A percentile compares a stretch with the other conserved stretches of the same genome.
These are phyloP conservation scores for Cylas formicarius DNA, from an alignment of 1,140 invertebrate species.

Conservation along the genomic window DNA sequence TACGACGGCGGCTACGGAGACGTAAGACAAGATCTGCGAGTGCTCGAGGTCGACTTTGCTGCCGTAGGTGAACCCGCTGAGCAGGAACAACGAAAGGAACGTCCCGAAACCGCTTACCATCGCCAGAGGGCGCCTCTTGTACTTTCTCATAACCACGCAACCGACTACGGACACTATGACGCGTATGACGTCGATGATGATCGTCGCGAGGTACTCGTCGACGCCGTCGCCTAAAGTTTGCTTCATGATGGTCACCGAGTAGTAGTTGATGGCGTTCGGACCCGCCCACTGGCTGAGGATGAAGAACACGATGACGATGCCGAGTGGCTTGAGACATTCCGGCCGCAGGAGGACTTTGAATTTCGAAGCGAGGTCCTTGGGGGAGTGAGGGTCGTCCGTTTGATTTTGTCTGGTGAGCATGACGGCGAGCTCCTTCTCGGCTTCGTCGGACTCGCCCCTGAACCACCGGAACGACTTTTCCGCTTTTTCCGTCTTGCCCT, in stretches of 20 bases:
- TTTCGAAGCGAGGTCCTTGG: conserved; percentile 9
- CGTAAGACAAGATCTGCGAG: conserved; percentile 1
- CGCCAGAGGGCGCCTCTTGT: conserved; percentile 49
- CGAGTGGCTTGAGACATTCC: conserved; percentile 51
- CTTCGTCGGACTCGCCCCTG: conserved; percentile 45
- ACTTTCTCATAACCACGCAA: conserved; percentile 52
- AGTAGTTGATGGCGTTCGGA: conserved; percentile 64
- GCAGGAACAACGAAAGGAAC: conserved; percentile 45
- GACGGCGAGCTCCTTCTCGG: conserved; percentile 45
- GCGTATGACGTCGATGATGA: conserved; percentile 62
- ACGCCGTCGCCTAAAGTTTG: conserved; percentile 45
- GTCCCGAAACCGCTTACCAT: conserved; percentile 53
- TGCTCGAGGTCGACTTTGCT: background rate
- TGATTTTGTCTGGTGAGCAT: conserved; percentile 42
- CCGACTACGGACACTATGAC: conserved; percentile 52
- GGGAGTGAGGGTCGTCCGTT: conserved; percentile 3
- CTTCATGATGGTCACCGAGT: conserved; percentile 57
- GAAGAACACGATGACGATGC: conserved; percentile 54
- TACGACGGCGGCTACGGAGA: conserved; percentile 48
- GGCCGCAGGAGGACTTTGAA: conserved; percentile 31
- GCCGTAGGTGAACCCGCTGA: conserved; percentile 40
- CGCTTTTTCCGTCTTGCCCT: conserved; percentile 47
- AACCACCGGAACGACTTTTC: conserved; percentile 44
- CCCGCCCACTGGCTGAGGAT: conserved; percentile 56
- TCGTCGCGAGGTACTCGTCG: conserved; percentile 53